Evolutionary conservation across 2,797 vertebrate genomes (phyloP).

Genomic region (Myripristis jacobus): DNA sequence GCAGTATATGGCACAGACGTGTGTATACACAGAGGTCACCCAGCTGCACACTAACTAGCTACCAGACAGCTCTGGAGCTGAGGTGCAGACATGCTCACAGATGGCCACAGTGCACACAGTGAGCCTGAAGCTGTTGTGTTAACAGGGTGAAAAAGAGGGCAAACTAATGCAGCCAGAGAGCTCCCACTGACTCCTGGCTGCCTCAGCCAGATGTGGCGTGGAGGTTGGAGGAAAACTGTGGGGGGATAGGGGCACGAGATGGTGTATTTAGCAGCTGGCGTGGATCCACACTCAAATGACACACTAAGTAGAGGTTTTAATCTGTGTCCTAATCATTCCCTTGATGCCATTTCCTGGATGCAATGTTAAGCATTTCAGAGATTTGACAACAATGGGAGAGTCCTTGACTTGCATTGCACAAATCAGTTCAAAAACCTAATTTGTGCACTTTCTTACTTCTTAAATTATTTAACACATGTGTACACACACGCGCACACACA

Average conservation of each 20-base stretch:
- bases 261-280: constrained; percentile 23
- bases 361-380: not conserved
- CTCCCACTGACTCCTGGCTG: constrained; percentile 56
- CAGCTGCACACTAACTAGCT: constrained; percentile 8
- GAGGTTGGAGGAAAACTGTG: constrained; percentile 49
- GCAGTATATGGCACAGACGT: not conserved
- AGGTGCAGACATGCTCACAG: constrained; percentile 33
- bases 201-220: constrained; percentile 62
- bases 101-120: constrained; percentile 35
- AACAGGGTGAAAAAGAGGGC: constrained; percentile 55
- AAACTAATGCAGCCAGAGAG: constrained; percentile 36
- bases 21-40: constrained; percentile 18
- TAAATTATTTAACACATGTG: not conserved
- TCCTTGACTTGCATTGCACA: not conserved
- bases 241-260: constrained; percentile 22
- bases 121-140: constrained; percentile 30
- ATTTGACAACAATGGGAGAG: constrained; percentile 38
- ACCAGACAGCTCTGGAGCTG: constrained; percentile 19
- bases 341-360: constrained; percentile 17
- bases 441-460: not conserved
- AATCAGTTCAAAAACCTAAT: constrained; percentile 5
- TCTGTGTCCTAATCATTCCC: constrained; percentile 13
- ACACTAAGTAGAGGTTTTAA: constrained; percentile 23
- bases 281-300: constrained; percentile 43
- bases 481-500: constrained; percentile 28